Base-by-base conservation (phyloP, 2,113 vertebrate species). In the Percina caprodes region DNA sequence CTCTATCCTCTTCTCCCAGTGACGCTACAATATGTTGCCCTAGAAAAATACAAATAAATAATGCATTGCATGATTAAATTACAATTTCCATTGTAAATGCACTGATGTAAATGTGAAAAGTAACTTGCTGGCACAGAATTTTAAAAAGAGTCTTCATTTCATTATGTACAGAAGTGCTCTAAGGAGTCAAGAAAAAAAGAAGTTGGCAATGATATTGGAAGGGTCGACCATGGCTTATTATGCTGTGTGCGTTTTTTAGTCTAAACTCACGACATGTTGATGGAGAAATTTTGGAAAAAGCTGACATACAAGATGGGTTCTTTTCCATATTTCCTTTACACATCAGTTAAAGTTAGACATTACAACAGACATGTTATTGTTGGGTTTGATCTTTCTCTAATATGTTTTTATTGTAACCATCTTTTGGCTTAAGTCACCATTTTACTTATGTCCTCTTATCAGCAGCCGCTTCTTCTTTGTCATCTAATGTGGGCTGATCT, bases 41-140 rank as follows among this genome's bases (percentile, higher is more conserved):
- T 24, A 77, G 83, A 89, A 89, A 88, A 88, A 79, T 71, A 60
- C 82, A 86, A 76, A 83, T 88, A 84, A 90, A 90, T 89, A 90
- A 91, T 88, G 76, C 65, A 90, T 45, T 55, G 73, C 45, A 55
- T 83, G 77, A 93, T 91, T 87, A 76, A 90, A 90, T 92, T 88
- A 86, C 56, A 83, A 78, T 90, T 84, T 84, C 54, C 81, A 74
- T 89, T 89, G 80, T 90, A 89, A 84, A 86, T 86, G 61, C 46
- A 77, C 77, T 78, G 67, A 87, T 86, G 83, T 80, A 77, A 90
- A 90, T 85, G 72, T 16, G 77, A 79, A 86, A 86, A 84, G 80
- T 71, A 76, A 85, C 69, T 87, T 80, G 46, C 79, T 91, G 85
- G 86, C 84, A 83, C 59, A 42, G 46, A 77, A 71, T 82, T 77